Conservation (phyloP, 2,797 vertebrate genomes). For the Tadarida brasiliensis region DNA sequence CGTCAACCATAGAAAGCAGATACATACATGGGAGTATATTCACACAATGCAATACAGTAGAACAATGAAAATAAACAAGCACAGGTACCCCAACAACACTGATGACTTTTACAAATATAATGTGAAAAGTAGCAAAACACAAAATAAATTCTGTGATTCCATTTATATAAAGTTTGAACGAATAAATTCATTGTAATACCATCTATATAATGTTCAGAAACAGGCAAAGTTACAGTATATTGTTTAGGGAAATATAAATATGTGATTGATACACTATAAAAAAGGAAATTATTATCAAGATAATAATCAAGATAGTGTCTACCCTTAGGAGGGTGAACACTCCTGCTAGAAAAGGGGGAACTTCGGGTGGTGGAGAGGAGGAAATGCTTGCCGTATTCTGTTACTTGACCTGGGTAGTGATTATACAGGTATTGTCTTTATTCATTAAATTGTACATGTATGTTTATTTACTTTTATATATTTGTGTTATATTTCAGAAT, state of each 20-base stretch:
- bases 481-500: slow-evolving; percentile 38
- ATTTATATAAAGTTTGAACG: neutral
- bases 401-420: neutral
- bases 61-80: neutral
- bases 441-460: neutral
- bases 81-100: neutral
- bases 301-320: neutral
- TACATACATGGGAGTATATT: neutral
- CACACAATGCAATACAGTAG: neutral
- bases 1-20: neutral
- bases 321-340: neutral
- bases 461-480: slow-evolving; percentile 8
- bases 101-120: neutral
- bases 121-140: neutral
- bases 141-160: neutral
- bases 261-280: neutral
- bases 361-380: neutral
- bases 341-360: neutral
- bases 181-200: slow-evolving; percentile 13
- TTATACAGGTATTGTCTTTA: neutral
- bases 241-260: neutral
- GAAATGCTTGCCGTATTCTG: neutral
- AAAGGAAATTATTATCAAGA: neutral
- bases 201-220: neutral
- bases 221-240: neutral